Evolutionary conservation across 2,113 vertebrate species (phyloP).

Genomic region (Eulacestoma nigropectus): DNA sequence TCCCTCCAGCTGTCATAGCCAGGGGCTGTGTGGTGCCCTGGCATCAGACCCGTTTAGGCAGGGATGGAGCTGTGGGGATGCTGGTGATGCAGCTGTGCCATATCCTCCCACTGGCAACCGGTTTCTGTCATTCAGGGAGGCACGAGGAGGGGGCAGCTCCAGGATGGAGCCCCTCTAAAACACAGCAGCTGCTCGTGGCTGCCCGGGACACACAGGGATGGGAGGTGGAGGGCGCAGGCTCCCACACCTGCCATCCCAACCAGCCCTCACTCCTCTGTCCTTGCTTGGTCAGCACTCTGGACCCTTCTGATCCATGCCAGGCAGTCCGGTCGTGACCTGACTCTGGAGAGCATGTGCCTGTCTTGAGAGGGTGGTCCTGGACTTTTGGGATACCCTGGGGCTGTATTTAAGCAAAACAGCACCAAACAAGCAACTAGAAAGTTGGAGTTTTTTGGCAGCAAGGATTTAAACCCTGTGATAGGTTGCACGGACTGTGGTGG

Average conservation of each 20-base stretch:
- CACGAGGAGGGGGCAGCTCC: background rate
- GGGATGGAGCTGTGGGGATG: background rate
- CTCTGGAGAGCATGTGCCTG: background rate
- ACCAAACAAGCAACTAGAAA: background rate
- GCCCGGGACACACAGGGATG: background rate
- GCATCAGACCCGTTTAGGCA: background rate
- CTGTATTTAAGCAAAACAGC: background rate
- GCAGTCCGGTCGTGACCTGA: background rate
- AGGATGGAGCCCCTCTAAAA: background rate
- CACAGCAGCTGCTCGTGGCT: background rate
- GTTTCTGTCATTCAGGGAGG: background rate
- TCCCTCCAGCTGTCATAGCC: background rate
- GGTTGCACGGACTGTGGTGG: background rate
- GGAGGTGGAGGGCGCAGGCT: background rate
- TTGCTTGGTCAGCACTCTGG: background rate
- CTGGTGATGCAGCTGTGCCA: background rate
- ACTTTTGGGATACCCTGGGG: background rate
- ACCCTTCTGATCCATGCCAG: background rate
- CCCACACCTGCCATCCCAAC: background rate
- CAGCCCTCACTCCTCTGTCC: background rate
- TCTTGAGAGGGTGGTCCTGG: background rate
- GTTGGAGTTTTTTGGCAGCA: background rate
- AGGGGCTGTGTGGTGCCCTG: background rate
- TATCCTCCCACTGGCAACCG: background rate
- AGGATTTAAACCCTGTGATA: background rate